Percentiles rank a stretch among this genome's conserved stretches.
These are phyloP conservation scores for Sus cebifrons DNA, from an alignment of 2,797 vertebrate species.

Conservation along the genomic window DNA sequence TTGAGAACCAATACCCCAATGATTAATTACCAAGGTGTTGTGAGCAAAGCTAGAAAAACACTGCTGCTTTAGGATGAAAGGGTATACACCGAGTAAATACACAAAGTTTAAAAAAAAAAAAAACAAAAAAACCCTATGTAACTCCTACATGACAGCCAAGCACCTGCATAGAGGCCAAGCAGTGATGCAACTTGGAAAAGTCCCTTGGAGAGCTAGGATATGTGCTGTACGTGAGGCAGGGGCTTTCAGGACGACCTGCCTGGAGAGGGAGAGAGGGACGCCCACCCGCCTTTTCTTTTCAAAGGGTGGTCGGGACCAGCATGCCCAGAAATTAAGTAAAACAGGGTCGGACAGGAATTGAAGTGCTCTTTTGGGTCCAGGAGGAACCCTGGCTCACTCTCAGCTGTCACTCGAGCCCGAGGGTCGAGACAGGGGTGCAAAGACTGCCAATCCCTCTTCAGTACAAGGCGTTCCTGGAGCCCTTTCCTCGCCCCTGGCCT, in stretches of 20 bases:
- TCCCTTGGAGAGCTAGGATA: background rate
- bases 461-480: background rate
- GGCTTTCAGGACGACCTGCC: background rate
- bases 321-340: background rate
- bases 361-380: background rate
- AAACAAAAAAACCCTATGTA: background rate
- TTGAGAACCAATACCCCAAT: background rate
- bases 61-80: background rate
- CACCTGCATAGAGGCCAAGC: constrained; percentile 67
- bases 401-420: constrained; percentile 56
- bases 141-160: constrained; percentile 57
- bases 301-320: background rate
- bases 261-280: background rate
- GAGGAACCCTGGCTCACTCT: background rate
- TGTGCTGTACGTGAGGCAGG: background rate
- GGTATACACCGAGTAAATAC: background rate
- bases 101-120: background rate
- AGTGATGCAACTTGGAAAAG: constrained; percentile 74
- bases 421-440: background rate
- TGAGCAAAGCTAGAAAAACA: background rate
- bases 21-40: background rate
- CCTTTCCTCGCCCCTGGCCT: too few species aligned
- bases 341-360: background rate
- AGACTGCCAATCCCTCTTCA: background rate
- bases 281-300: background rate